Evolutionary conservation across 2,797 vertebrate genomes (phyloP).

Genomic region (Lepidocolaptes lacrymiger): DNA sequence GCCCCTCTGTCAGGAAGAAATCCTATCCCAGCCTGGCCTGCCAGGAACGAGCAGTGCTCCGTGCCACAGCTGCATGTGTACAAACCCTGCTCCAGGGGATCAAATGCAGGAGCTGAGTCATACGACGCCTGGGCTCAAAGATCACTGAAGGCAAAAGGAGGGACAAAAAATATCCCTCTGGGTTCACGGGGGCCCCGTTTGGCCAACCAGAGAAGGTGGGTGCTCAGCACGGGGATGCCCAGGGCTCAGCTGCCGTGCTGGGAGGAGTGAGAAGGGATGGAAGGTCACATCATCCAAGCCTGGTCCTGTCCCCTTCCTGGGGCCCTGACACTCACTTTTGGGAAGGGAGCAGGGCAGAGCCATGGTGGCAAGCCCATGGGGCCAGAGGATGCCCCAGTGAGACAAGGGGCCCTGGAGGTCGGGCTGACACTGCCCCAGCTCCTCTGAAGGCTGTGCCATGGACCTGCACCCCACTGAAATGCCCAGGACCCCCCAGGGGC

Average conservation of each 20-base stretch:
- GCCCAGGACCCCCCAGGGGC: not conserved
- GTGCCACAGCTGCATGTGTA: slow-evolving; percentile 8
- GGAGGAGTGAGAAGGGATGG: not conserved
- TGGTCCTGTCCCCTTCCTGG: not conserved
- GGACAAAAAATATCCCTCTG: not conserved
- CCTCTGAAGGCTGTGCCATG: not conserved
- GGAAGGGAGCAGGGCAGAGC: not conserved
- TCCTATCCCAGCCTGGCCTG: not conserved
- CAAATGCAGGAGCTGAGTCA: slow-evolving; percentile 62
- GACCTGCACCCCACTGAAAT: not conserved
- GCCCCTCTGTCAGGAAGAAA: slow-evolving; percentile 28
- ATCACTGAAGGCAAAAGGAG: not conserved
- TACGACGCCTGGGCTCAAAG: not conserved
- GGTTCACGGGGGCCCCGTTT: not conserved
- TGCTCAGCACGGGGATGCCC: not conserved
- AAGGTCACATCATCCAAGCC: not conserved
- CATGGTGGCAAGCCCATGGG: not conserved
- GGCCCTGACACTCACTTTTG: not conserved
- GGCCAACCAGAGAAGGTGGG: not conserved
- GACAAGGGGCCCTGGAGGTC: not conserved
- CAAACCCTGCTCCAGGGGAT: slow-evolving; percentile 13
- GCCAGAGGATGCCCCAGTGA: not conserved
- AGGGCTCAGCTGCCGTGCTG: not conserved
- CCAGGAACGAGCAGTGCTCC: not conserved
- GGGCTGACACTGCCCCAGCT: not conserved